These are phyloP conservation scores for Campopleginae sp. DNA, from an alignment of 2,888 invertebrate species.

Conservation along the genomic window DNA sequence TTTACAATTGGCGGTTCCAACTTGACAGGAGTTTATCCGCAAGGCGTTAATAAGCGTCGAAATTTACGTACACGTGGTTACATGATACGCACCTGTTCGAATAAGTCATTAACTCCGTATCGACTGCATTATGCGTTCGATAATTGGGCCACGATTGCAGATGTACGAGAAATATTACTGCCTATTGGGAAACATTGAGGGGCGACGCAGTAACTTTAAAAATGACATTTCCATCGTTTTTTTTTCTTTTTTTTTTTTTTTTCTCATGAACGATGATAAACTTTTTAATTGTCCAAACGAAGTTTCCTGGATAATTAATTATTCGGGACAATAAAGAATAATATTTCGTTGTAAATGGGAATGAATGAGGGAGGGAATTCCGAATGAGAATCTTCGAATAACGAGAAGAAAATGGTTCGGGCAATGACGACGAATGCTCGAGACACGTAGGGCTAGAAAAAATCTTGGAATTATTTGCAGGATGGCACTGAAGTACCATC, in stretches of 20 bases:
- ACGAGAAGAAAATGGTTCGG: not conserved
- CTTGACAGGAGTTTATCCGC: no score
- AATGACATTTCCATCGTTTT: not conserved
- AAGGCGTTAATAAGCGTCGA: no score
- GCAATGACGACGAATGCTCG: not conserved
- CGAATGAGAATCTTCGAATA: not conserved
- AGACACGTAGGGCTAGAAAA: not conserved
- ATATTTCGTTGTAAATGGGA: not conserved
- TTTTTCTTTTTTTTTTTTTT: not conserved
- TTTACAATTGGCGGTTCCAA: no score
- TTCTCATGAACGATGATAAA: no score
- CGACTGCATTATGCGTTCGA: conserved; percentile 6
- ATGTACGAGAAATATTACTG: not conserved
- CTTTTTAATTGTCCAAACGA: not conserved
- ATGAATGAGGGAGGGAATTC: not conserved
- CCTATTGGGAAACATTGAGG: not conserved
- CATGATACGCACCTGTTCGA: not conserved
- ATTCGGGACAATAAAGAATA: not conserved
- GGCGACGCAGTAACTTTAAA: not conserved
- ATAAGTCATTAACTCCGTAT: conserved; percentile 12
- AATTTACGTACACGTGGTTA: not conserved
- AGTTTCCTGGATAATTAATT: not conserved
- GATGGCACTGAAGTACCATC: conserved; percentile 35
- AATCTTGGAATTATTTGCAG: not conserved
- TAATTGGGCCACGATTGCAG: conserved; percentile 25